Evolutionary conservation across 1,140 invertebrate genomes (phyloP).

Genomic region (Ctenoplectra terminalis): DNA sequence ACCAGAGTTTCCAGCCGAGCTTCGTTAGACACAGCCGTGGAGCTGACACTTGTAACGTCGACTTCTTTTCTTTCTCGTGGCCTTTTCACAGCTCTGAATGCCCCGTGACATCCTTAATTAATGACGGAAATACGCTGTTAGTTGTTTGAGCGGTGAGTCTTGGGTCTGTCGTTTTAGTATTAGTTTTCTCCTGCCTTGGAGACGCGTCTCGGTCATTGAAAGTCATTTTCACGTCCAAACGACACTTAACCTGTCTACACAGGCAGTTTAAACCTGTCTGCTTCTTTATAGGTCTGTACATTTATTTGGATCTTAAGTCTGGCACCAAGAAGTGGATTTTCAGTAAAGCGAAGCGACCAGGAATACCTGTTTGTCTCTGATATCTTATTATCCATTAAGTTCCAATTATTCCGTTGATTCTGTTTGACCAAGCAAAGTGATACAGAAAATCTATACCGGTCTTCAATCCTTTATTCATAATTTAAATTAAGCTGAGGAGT

Average conservation of each 20-base stretch:
- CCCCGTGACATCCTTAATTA: slow-evolving; percentile 16
- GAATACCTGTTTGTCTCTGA: not conserved
- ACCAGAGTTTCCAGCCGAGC: slow-evolving; percentile 33
- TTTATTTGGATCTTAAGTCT: not conserved
- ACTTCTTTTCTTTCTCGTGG: slow-evolving; percentile 12
- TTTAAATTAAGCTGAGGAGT: no score
- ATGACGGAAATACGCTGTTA: slow-evolving; percentile 14
- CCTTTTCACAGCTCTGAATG: slow-evolving; percentile 21
- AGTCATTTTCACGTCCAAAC: not conserved
- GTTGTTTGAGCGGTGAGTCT: not conserved
- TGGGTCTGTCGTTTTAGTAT: not conserved
- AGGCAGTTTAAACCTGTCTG: not conserved
- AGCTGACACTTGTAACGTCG: slow-evolving; percentile 53
- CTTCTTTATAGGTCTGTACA: not conserved
- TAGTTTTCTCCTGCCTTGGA: not conserved
- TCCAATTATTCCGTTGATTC: no score
- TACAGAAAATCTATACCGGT: no score
- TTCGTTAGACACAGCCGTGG: slow-evolving; percentile 53
- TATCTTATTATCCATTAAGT: not conserved
- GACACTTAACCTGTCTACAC: not conserved
- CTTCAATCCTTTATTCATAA: no score
- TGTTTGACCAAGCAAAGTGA: no score
- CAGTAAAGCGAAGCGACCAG: not conserved
- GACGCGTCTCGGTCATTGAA: not conserved
- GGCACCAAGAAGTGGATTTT: not conserved